phyloP scores from a whole-genome alignment of 2,113 vertebrate species.

The Tachysurus vachellii region DNA sequence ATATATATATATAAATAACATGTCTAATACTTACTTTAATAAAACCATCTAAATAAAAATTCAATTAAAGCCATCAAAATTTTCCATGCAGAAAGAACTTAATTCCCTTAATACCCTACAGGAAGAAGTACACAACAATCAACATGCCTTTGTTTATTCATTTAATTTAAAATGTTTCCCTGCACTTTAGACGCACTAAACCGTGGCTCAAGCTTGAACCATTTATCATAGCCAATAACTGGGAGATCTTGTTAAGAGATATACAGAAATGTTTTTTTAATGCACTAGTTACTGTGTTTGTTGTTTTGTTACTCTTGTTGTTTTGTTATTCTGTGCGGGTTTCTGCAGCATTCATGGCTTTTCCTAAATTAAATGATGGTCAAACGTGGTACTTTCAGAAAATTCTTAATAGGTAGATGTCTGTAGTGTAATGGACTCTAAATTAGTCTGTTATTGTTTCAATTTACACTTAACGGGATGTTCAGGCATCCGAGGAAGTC shows the following conservation, averaged over 20 bases:
- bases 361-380: not conserved
- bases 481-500: constrained; percentile 90
- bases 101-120: not conserved
- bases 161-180: constrained; percentile 55
- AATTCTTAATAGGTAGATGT: not conserved
- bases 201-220: constrained; percentile 88
- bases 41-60: not conserved
- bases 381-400: not conserved
- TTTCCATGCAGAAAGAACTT: not conserved
- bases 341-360: not conserved
- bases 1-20: too few relatives aligned
- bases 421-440: not conserved
- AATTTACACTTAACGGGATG: constrained; percentile 79
- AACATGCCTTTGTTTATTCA: not conserved
- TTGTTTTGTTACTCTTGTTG: not conserved
- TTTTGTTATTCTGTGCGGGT: not conserved
- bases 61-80: not conserved
- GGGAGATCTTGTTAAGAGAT: constrained; percentile 78
- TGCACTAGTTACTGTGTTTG: not conserved
- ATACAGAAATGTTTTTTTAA: not conserved
- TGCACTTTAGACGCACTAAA: constrained; percentile 86
- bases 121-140: not conserved
- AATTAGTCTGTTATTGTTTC: not conserved
- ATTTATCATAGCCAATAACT: constrained; percentile 79
- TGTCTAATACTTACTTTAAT: not conserved